These are phyloP conservation scores for Ranitomeya variabilis DNA, from an alignment of 2,113 vertebrate species.

Conservation along the genomic window DNA sequence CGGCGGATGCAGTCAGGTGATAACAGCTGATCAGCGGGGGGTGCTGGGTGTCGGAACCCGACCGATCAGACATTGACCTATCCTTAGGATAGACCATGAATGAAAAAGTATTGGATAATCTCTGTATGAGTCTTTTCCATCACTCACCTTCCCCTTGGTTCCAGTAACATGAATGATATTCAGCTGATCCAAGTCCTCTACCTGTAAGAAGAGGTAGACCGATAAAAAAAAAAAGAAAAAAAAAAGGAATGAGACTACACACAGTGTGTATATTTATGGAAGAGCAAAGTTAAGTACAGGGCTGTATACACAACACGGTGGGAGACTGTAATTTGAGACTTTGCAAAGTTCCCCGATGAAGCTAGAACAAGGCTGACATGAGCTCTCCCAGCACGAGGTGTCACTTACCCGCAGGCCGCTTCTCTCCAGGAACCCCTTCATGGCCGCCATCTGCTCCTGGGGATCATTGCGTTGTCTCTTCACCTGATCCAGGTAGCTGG, in stretches of 20 bases:
- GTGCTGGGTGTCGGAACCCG: no score
- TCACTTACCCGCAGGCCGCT: conserved; percentile 79
- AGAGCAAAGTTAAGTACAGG: neutral
- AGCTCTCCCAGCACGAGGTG: neutral
- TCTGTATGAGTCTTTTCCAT: neutral
- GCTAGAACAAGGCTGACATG: no score
- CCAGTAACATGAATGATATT: conserved; percentile 95
- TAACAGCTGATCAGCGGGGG: no score
- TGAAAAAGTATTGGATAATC: no score
- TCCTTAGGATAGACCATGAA: no score
- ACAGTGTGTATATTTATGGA: neutral
- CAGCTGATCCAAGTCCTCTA: conserved; percentile 85
- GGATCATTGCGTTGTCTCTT: conserved; percentile 77
- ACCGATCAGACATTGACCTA: no score
- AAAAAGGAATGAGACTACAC: neutral
- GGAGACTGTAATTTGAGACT: no score
- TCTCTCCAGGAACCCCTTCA: conserved; percentile 81
- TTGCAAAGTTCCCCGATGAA: no score
- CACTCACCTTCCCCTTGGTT: conserved; percentile 93
- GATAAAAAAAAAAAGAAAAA: neutral
- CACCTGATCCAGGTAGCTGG: conserved; percentile 83
- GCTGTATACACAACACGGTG: neutral
- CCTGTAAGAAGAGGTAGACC: conserved; percentile 68
- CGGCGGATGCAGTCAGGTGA: no score
- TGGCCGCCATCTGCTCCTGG: conserved; percentile 81